Evolutionary conservation across 92 coral and sea anemone genomes (phyloP), one percentile per base, ranked within the genome.

Genomic region (Porites evermanni): DNA sequence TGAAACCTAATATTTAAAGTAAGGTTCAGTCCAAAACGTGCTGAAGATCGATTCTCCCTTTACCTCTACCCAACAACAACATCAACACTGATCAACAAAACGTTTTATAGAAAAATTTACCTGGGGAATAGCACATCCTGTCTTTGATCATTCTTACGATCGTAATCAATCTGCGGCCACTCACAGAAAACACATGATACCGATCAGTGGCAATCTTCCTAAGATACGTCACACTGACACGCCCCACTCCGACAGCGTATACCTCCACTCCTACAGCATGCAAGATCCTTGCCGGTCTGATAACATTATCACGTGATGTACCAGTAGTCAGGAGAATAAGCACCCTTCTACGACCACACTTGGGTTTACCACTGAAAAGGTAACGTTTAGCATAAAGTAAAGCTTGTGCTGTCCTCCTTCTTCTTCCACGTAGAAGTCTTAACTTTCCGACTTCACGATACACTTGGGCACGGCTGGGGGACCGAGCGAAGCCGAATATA

Each of bases 251-350:
- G 3, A 91, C 69, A 1, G 86, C 88, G 58, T 77, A 90, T 21
- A 94, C 74, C 60, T 92, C 92, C 2, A 94, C 94, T 26, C 95
- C 95, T 29, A 75, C 63, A 11, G 88, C 87, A 12, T 77, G 88
- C 74, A 94, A 65, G 53, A 71, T 59, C 72, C 84, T 90, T 6
- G 94, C 89, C n/a, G 98, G 95, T 12, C 68, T 20, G 8, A 51
- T 53, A 2, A 92, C 90, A 44, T 88, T 85, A 53, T 92, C 95
- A 51, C 81, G 88, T 11, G 98, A 90, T 2, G 86, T 81, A 6
- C 95, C 95, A 16, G 92, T 83, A 4, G 94, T 92, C 6, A 94
- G 85, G 14, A 94, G 89, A 18, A 94, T 20, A 38, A 94, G 95
- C 3, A 90, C 95, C 72, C 90, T 87, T 58, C 91, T 88, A 4